Evolutionary conservation across 30 jellyfish, hydroid and myxozoan genomes (phyloP), one percentile per base, ranked within the genome.

Genomic region (Hydra vulgaris): DNA sequence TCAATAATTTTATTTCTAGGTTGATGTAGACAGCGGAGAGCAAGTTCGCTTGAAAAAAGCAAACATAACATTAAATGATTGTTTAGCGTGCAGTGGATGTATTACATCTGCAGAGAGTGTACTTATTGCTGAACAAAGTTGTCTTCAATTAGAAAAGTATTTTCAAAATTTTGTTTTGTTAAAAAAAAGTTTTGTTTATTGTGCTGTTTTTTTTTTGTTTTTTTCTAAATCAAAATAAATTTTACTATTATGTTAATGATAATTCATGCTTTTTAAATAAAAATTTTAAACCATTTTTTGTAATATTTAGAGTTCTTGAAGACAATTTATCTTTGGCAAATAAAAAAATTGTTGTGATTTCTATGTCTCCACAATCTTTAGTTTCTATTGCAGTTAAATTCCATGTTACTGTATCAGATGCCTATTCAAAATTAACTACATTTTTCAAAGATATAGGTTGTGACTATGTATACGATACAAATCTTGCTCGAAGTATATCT

Each of bases 61-160:
- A 83, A 67, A 76, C 40, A 89, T 89, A 12, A 94, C 99, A 16
- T 86, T 95, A 66, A 90, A 89, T 81, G 99, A 95, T 78, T 95
- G 99, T 70, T 90, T 95, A 22, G 99, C 99, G 23, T 95, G 99
- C 87, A 95, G 99, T 89, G 99, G 99, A 20, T 95, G 99, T 80
- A 89, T 95, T 12, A 95, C 99, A 7, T 88, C 97, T 23, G 99
- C 99, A 0, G 99, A 95, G 79, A 90, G 95, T 26, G 96, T 95
- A 7, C 87, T 95, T 54, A 87, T 95, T 73, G 83, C 95, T 20
- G 97, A 89, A 25, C 99, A 95, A 77, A 89, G 98, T 76, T 88
- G 83, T n/a, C 95, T 86, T 17, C 97, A 89, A 71, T 71, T 95
- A 17, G 81, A 81, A 74, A 86, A 77, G 87, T 80, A 78, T 53